Percentiles rank a stretch among this genome's conserved stretches.
These are phyloP conservation scores for Tryphoninae sp. DNA, from an alignment of 2,888 invertebrate species.

Conservation along the genomic window DNA sequence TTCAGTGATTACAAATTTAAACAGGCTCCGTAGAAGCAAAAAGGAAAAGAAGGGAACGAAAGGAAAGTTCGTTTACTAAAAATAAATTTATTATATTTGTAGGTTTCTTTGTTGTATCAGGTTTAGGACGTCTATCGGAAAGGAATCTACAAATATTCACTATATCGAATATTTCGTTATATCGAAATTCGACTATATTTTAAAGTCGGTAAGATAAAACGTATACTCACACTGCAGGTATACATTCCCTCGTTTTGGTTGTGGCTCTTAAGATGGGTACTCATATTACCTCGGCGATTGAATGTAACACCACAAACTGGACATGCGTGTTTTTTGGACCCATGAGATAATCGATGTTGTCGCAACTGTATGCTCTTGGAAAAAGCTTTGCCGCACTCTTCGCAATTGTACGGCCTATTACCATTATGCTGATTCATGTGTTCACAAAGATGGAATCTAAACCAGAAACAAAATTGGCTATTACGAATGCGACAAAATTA, in stretches of 20 bases:
- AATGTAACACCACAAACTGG: slow-evolving; percentile 75
- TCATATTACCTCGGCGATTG: slow-evolving; percentile 78
- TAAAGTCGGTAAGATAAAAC: neutral
- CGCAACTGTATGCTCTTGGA: slow-evolving; percentile 77
- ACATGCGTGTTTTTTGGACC: slow-evolving; percentile 73
- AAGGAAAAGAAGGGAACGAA: too few relatives aligned
- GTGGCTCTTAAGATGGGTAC: slow-evolving; percentile 76
- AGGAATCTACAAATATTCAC: too few relatives aligned
- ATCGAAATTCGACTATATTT: too few relatives aligned
- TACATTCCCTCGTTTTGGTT: slow-evolving; percentile 70
- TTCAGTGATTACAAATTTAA: too few relatives aligned
- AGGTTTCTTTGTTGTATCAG: too few relatives aligned
- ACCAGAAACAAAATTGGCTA: slow-evolving; percentile 40
- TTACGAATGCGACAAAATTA: neutral
- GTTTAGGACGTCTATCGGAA: too few relatives aligned
- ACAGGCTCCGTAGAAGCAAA: too few relatives aligned
- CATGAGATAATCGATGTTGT: slow-evolving; percentile 76
- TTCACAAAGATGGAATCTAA: slow-evolving; percentile 81
- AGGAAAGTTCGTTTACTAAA: too few relatives aligned
- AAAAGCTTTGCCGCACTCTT: slow-evolving; percentile 80
- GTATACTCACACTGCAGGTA: slow-evolving; percentile 73
- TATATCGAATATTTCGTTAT: too few relatives aligned
- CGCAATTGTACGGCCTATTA: slow-evolving; percentile 78
- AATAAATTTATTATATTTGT: too few relatives aligned
- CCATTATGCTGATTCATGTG: slow-evolving; percentile 81